A percentile compares a stretch with the other conserved stretches of the same genome.
These are phyloP conservation scores for Coptotermes formosanus DNA, from an alignment of 1,140 invertebrate species.

Conservation along the genomic window DNA sequence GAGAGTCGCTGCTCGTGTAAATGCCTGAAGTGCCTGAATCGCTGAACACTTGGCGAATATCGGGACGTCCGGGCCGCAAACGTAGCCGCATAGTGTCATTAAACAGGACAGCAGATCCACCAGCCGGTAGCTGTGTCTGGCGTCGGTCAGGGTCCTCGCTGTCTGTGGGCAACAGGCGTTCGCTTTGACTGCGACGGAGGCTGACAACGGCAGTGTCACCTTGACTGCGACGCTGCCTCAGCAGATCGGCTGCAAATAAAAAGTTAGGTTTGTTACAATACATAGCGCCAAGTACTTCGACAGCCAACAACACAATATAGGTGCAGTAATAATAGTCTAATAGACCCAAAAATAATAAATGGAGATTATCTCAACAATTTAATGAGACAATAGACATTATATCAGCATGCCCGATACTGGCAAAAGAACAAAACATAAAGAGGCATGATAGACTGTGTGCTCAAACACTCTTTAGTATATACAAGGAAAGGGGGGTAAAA, in stretches of 20 bases:
- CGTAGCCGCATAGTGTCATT: slow-evolving; percentile 76
- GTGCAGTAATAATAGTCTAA: no score
- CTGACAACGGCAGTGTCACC: neutral
- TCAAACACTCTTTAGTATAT: no score
- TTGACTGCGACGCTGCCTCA: neutral
- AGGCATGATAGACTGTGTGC: no score
- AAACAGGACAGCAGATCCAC: slow-evolving; percentile 46
- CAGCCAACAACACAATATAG: no score
- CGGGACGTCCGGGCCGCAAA: slow-evolving; percentile 52
- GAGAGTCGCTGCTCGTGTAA: neutral
- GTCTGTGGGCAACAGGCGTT: slow-evolving; percentile 18
- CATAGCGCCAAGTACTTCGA: no score
- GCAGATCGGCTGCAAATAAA: neutral
- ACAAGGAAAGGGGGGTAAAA: no score
- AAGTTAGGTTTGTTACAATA: no score
- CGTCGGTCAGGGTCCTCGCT: neutral
- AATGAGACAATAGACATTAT: no score
- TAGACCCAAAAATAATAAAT: no score
- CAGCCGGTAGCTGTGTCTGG: neutral
- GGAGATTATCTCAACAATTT: no score
- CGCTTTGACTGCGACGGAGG: slow-evolving; percentile 32
- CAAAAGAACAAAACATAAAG: no score
- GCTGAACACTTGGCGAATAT: slow-evolving; percentile 33
- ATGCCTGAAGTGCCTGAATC: slow-evolving; percentile 27
- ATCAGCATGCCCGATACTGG: no score